Evolutionary conservation across 2,113 vertebrate species (phyloP), one percentile per base, ranked within the genome.

Genomic region (Carassius auratus): DNA sequence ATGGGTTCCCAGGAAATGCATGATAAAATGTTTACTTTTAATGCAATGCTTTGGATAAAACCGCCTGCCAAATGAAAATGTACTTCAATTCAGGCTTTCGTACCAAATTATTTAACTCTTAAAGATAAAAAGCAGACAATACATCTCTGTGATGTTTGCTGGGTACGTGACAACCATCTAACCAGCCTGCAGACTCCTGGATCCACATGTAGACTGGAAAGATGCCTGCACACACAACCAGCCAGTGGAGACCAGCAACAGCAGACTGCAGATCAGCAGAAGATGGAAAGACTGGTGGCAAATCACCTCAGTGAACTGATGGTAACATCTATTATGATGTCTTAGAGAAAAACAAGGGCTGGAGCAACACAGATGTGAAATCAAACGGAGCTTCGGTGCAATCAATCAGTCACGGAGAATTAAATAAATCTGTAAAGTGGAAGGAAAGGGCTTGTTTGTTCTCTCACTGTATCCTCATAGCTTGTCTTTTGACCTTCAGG

Each of bases 151-250:
- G 95, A 93, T 90, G 90, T 92, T 89, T 91, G 92, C 95, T 94
- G 92, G 95, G 94, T 94, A 94, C 94, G 94, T 96, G 96, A 97
- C 97, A 97, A 98, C 97, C 97, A 98, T 97, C 97, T 97, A 97
- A 97, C 97, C 97, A 98, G 96, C 96, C 97, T 97, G 97, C 97
- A 98, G 96, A 98, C 96, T 95, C 95, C 92, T 90, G 95, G 96
- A 97, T 96, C 97, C 95, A 97, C 97, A 92, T 97, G 97, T 96
- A 98, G 96, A 95, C 97, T 97, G 96, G 96, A 93, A 96, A 97
- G 96, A 97, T 97, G 97, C 96, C 96, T 97, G 96, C 96, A 95
- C 97, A 96, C 95, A 95, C 93, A 95, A 90, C 89, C 94, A 94
- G 93, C 93, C 74, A 89, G 81, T 81, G 83, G 42, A 33, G 79